Evolutionary conservation across 1,140 invertebrate species (phyloP).

Genomic region (Bradysia coprophila): DNA sequence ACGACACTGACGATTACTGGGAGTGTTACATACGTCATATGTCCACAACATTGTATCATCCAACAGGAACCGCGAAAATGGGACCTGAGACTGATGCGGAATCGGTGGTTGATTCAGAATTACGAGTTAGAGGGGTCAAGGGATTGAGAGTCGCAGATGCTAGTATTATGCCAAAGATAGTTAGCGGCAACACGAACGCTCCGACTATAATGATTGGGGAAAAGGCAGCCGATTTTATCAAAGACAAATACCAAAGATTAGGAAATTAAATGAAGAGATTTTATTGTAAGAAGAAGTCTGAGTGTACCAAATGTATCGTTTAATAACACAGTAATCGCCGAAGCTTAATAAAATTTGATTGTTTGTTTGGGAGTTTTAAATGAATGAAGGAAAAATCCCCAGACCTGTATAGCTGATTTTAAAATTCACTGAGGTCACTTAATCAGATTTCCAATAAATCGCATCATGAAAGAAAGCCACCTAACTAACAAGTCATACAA

Average conservation of each 20-base stretch:
- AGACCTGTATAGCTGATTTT: no score
- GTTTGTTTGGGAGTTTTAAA: no score
- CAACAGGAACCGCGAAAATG: constrained; percentile 56
- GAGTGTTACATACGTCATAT: constrained; percentile 12
- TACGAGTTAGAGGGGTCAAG: constrained; percentile 31
- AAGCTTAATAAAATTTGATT: no score
- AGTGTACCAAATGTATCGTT: no score
- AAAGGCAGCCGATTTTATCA: constrained; percentile 32
- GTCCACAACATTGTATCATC: constrained; percentile 17
- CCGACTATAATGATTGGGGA: constrained; percentile 30
- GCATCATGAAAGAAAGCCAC: no score
- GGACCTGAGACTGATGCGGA: constrained; percentile 18
- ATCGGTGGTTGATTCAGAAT: constrained; percentile 25
- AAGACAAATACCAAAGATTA: constrained; percentile 19
- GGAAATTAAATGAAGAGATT: no score
- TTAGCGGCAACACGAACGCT: constrained; percentile 4
- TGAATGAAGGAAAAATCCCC: no score
- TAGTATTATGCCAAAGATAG: constrained; percentile 4
- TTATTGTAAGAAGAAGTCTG: no score
- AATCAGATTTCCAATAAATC: no score
- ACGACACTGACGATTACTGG: constrained; percentile 20
- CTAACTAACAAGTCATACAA: no score
- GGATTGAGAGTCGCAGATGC: constrained; percentile 53
- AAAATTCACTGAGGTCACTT: no score
- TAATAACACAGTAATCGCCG: no score